Evolutionary conservation across 2,797 vertebrate species (phyloP).

Genomic region (Margarornis squamiger): DNA sequence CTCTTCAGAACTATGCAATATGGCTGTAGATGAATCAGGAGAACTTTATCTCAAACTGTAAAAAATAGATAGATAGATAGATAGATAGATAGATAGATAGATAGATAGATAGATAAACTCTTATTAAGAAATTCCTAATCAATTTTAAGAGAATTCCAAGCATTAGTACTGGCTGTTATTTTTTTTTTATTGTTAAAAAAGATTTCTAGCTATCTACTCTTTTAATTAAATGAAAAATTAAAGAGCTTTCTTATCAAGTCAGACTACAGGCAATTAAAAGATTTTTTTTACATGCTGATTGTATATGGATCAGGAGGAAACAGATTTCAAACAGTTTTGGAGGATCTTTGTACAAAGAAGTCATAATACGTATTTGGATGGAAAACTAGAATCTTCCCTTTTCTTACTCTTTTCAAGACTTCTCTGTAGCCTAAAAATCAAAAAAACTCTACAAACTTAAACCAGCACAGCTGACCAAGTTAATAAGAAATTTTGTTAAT

Average conservation of each 20-base stretch:
- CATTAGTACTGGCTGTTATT: not conserved
- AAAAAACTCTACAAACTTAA: not conserved
- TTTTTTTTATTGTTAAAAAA: not conserved
- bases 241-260: not conserved
- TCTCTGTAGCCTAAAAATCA: not conserved
- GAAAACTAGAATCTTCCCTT: not conserved
- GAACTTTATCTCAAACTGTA: not conserved
- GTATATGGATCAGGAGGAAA: not conserved
- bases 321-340: not conserved
- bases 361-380: not conserved
- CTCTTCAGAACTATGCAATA: not conserved
- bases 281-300: not conserved
- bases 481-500: not conserved
- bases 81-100: not conserved
- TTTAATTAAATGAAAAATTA: not conserved
- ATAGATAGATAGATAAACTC: not conserved
- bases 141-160: not conserved
- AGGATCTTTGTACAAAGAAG: not conserved
- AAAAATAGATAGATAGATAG: not conserved
- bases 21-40: not conserved
- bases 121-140: not conserved
- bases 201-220: not conserved
- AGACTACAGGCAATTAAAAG: not conserved
- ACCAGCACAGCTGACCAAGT: not conserved
- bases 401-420: not conserved